These are phyloP conservation scores for Charanyca ferruginea DNA, from an alignment of 2,888 invertebrate species.

Conservation along the genomic window DNA sequence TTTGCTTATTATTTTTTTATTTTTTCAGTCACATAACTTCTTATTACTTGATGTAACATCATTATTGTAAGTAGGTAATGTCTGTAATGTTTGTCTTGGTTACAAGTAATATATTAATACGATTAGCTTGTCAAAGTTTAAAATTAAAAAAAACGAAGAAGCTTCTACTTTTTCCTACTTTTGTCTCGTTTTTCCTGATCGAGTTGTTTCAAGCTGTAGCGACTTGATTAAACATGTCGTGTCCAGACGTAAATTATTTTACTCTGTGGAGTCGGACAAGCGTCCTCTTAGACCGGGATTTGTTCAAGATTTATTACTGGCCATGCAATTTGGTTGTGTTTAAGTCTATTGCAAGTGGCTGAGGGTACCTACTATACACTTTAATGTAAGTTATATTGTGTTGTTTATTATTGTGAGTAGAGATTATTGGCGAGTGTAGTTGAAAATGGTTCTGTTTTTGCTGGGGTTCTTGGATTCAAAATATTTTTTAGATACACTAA, in stretches of 20 bases:
- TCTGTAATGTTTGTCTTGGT: too few species aligned
- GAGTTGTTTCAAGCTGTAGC: slow-evolving; percentile 16
- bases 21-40: too few species aligned
- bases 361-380: too few species aligned
- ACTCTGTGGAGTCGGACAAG: slow-evolving; percentile 63
- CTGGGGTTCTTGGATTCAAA: too few species aligned
- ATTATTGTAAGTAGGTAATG: too few species aligned
- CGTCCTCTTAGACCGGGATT: slow-evolving; percentile 68
- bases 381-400: slow-evolving; percentile 13
- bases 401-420: background rate
- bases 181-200: slow-evolving; percentile 10
- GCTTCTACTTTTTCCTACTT: too few species aligned
- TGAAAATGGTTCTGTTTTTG: too few species aligned
- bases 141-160: background rate
- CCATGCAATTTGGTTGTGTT: slow-evolving; percentile 61
- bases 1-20: too few species aligned
- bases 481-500: too few species aligned
- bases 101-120: too few species aligned
- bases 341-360: slow-evolving; percentile 49
- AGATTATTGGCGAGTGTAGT: too few species aligned
- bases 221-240: slow-evolving; percentile 50
- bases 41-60: too few species aligned
- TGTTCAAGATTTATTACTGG: slow-evolving; percentile 69
- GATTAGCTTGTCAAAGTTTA: background rate
- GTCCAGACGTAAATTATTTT: slow-evolving; percentile 69